Percentiles rank a stretch among this genome's conserved stretches.
Conservation (phyloP, 2,888 invertebrate species). For the Melanophora roralis region DNA sequence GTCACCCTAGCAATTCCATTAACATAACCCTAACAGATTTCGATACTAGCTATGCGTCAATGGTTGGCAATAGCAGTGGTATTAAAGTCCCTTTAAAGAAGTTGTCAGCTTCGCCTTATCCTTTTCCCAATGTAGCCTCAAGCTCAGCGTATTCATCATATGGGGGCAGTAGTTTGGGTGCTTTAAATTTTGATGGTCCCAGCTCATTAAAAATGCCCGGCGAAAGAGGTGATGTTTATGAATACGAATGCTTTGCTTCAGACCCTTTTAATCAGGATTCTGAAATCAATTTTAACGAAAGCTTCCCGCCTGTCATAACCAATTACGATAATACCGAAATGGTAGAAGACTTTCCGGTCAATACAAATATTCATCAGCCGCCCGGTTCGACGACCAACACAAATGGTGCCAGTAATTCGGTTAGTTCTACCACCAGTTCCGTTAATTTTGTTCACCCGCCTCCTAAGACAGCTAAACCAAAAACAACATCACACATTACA, state of each 20-base stretch:
- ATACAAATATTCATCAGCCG: constrained; percentile 69
- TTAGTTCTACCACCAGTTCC: constrained; percentile 63
- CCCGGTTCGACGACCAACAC: constrained; percentile 45
- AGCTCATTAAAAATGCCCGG: constrained; percentile 74
- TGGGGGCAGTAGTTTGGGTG: constrained; percentile 64
- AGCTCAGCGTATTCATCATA: constrained; percentile 64
- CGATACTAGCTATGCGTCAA: constrained; percentile 40
- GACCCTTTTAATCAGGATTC: constrained; percentile 68
- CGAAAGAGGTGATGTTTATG: constrained; percentile 71
- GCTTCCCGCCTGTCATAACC: constrained; percentile 73
- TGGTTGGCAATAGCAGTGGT: constrained; percentile 39
- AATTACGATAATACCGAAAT: constrained; percentile 76
- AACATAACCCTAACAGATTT: constrained; percentile 57
- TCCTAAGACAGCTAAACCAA: constrained; percentile 71
- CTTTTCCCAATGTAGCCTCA: constrained; percentile 65
- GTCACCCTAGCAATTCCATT: constrained; percentile 56
- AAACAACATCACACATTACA: constrained; percentile 70
- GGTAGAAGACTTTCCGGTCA: constrained; percentile 77
- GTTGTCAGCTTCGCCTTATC: constrained; percentile 59
- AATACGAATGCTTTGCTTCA: constrained; percentile 66
- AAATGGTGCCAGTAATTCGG: constrained; percentile 61
- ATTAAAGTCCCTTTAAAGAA: constrained; percentile 55
- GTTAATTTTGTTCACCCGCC: constrained; percentile 60
- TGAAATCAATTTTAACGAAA: constrained; percentile 72
- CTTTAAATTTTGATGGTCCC: constrained; percentile 69